A percentile compares a stretch with the other conserved stretches of the same genome.
Conservation (phyloP, 2,888 invertebrate genomes). For the Gastrophysa polygoni region DNA sequence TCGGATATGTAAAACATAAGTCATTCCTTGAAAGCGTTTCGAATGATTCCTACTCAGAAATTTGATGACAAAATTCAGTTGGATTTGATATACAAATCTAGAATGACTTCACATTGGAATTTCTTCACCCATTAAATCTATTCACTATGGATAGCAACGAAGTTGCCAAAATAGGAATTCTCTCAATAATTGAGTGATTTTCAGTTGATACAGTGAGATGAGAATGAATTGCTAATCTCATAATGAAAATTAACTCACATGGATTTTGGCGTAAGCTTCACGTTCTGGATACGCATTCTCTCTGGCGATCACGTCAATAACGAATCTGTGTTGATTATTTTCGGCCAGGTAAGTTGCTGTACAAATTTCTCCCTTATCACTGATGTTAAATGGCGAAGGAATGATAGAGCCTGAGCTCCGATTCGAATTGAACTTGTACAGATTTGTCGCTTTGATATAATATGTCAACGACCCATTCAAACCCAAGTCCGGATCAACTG, state of each 20-base stretch:
- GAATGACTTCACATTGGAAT: too few relatives aligned
- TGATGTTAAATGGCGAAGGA: constrained; percentile 85
- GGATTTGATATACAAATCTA: too few relatives aligned
- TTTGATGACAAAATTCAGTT: too few relatives aligned
- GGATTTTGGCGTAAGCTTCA: constrained; percentile 76
- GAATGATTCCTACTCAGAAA: too few relatives aligned
- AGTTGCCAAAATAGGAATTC: too few relatives aligned
- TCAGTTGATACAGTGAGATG: too few relatives aligned
- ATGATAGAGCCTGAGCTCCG: constrained; percentile 84
- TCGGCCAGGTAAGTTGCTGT: constrained; percentile 86
- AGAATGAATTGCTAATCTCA: too few relatives aligned
- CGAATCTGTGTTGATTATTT: constrained; percentile 87
- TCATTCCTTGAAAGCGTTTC: too few relatives aligned
- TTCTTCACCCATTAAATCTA: too few relatives aligned
- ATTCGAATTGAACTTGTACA: constrained; percentile 79
- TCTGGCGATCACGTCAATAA: constrained; percentile 81
- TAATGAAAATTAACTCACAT: constrained; percentile 64
- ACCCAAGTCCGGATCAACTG: constrained; percentile 82
- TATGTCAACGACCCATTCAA: constrained; percentile 84
- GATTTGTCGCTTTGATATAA: constrained; percentile 79
- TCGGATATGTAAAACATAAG: too few relatives aligned
- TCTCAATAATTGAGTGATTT: too few relatives aligned
- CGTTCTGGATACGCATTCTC: constrained; percentile 81
- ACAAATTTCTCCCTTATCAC: constrained; percentile 71
- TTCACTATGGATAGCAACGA: too few relatives aligned